phyloP scores from a whole-genome alignment of 1,140 invertebrate genomes.

The Drosophila cardini region DNA sequence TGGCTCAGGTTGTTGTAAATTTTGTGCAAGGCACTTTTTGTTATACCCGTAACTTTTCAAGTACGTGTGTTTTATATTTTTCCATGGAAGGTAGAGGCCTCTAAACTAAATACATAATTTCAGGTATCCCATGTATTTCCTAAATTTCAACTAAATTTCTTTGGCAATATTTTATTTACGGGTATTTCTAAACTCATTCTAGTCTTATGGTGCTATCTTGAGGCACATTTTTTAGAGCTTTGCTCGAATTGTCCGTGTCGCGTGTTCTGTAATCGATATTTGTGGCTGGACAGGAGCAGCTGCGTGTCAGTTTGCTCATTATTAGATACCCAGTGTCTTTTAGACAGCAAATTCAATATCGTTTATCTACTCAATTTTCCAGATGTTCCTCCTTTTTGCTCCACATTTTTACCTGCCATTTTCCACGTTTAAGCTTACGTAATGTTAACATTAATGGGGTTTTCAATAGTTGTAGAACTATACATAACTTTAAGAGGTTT shows the following conservation, averaged over 20 bases:
- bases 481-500: background rate
- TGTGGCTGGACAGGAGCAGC: constrained; percentile 33
- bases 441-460: constrained; percentile 53
- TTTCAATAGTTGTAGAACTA: constrained; percentile 48
- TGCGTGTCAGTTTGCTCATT: constrained; percentile 67
- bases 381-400: constrained; percentile 12
- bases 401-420: constrained; percentile 3
- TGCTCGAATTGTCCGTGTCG: constrained; percentile 40
- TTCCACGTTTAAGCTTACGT: constrained; percentile 46
- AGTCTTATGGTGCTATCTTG: constrained; percentile 17
- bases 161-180: no score
- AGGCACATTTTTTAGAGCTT: constrained; percentile 12
- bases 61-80: no score
- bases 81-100: no score
- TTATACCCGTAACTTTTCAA: constrained; percentile 6
- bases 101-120: no score
- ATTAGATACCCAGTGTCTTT: constrained; percentile 54
- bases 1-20: constrained; percentile 76
- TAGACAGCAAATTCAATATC: constrained; percentile 71
- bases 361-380: constrained; percentile 73
- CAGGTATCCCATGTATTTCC: no score
- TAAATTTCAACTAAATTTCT: no score
- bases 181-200: background rate
- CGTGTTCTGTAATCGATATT: constrained; percentile 69
- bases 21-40: constrained; percentile 45